Evolutionary conservation across 2,113 vertebrate species (phyloP).

Genomic region (Lonchura striata): DNA sequence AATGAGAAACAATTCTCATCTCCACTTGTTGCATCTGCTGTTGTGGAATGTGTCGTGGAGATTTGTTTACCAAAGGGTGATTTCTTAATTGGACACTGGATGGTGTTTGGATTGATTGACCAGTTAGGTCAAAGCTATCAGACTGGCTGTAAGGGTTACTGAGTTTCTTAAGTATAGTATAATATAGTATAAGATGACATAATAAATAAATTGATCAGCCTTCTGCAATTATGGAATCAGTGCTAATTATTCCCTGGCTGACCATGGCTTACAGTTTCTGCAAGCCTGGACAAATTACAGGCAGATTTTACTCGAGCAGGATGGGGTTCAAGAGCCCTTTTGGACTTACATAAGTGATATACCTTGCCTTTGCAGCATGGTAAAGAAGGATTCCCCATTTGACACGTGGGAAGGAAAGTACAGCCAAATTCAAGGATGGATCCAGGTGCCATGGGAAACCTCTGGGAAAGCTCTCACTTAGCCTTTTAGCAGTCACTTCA

Average conservation of each 20-base stretch:
- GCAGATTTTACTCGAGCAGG: neutral
- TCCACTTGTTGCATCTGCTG: too few relatives aligned
- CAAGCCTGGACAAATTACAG: neutral
- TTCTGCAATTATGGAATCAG: too few relatives aligned
- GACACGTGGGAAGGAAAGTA: neutral
- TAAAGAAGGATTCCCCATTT: neutral
- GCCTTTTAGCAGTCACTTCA: neutral
- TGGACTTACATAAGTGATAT: neutral
- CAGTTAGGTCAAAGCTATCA: too few relatives aligned
- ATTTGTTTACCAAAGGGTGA: too few relatives aligned
- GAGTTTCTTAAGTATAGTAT: too few relatives aligned
- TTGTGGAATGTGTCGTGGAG: too few relatives aligned
- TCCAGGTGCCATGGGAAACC: neutral
- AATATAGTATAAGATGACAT: too few relatives aligned
- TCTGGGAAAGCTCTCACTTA: neutral
- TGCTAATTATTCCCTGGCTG: neutral
- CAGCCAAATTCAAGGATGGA: neutral
- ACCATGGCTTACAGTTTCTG: neutral
- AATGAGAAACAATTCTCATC: too few relatives aligned
- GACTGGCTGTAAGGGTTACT: too few relatives aligned
- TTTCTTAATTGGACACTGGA: too few relatives aligned
- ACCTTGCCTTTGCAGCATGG: neutral
- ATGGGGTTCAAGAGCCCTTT: neutral
- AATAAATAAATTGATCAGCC: too few relatives aligned
- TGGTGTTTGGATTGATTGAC: too few relatives aligned